phyloP scores from a whole-genome alignment of 2,888 invertebrate genomes.

The Synanthedon formicaeformis region DNA sequence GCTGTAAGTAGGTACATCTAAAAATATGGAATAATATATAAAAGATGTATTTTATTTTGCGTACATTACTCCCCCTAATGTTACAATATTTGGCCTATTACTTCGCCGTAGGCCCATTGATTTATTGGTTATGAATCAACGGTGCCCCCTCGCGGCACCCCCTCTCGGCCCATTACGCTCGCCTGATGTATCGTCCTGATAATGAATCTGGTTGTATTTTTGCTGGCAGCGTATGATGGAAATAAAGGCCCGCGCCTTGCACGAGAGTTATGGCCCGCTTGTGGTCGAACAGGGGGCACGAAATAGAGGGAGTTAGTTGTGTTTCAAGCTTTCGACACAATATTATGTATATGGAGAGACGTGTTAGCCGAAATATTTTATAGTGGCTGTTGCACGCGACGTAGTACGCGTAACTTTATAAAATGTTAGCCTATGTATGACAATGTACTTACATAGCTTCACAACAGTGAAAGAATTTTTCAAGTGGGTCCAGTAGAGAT shows the following conservation, averaged over 20 bases:
- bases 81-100: slow-evolving; percentile 64
- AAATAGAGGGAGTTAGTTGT: too few species aligned
- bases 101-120: slow-evolving; percentile 53
- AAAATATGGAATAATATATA: too few species aligned
- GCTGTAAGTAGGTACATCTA: too few species aligned
- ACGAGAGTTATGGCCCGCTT: background rate
- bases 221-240: slow-evolving; percentile 57
- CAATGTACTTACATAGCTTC: too few species aligned
- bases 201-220: slow-evolving; percentile 66
- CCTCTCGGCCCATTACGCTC: slow-evolving; percentile 32
- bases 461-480: too few species aligned
- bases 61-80: slow-evolving; percentile 19
- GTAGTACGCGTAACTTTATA: too few species aligned
- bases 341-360: too few species aligned
- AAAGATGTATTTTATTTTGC: slow-evolving; percentile 1
- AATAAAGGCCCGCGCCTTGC: slow-evolving; percentile 36
- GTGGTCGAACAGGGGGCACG: background rate
- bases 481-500: too few species aligned
- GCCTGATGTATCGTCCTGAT: slow-evolving; percentile 57
- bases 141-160: slow-evolving; percentile 18
- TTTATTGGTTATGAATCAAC: slow-evolving; percentile 70
- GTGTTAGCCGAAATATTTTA: too few species aligned
- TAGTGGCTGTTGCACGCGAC: too few species aligned
- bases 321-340: too few species aligned
- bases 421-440: too few species aligned